Percentiles rank a stretch among this genome's conserved stretches.
These are phyloP conservation scores for Anneissia japonica DNA, from an alignment of 35 echinoderm and acorn worm species.

Conservation along the genomic window DNA sequence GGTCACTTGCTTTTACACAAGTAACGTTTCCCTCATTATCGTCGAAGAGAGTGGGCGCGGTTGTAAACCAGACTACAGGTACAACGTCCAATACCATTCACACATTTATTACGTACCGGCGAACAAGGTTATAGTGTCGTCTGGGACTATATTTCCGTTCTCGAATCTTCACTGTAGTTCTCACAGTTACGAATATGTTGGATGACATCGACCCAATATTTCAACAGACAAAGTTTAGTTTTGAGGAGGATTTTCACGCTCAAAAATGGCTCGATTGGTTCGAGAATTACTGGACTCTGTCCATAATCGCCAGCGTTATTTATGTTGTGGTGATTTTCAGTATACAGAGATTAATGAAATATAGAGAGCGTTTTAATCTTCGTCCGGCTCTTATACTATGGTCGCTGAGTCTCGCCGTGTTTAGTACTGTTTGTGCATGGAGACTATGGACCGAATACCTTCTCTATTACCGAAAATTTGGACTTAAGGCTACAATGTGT, in stretches of 20 bases:
- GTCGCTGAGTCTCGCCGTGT: conserved; percentile 66
- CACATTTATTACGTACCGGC: not conserved
- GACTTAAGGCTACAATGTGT: conserved; percentile 77
- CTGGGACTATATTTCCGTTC: not conserved
- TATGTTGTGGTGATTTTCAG: conserved; percentile 85
- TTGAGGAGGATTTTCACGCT: conserved; percentile 85
- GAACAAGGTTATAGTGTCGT: not conserved
- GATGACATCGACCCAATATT: conserved; percentile 57
- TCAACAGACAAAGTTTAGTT: conserved; percentile 65
- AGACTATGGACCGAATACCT: conserved; percentile 53
- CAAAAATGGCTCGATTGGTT: conserved; percentile 55
- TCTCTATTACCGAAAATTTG: conserved; percentile 44
- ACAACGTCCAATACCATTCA: not conserved
- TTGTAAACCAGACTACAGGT: not conserved
- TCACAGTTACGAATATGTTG: conserved; percentile 31
- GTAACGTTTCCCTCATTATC: too few relatives aligned
- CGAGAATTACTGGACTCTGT: conserved; percentile 57
- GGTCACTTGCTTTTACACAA: too few relatives aligned
- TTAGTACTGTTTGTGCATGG: conserved; percentile 81
- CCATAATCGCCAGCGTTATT: conserved; percentile 49
- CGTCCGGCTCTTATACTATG: conserved; percentile 63
- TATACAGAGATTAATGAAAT: conserved; percentile 60
- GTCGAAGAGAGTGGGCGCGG: not conserved
- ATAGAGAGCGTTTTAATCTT: conserved; percentile 51
- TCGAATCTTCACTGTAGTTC: not conserved